Percentiles rank a stretch among this genome's conserved stretches.
These are phyloP conservation scores for Phragmatobia fuliginosa DNA, from an alignment of 2,888 invertebrate species.

Conservation along the genomic window DNA sequence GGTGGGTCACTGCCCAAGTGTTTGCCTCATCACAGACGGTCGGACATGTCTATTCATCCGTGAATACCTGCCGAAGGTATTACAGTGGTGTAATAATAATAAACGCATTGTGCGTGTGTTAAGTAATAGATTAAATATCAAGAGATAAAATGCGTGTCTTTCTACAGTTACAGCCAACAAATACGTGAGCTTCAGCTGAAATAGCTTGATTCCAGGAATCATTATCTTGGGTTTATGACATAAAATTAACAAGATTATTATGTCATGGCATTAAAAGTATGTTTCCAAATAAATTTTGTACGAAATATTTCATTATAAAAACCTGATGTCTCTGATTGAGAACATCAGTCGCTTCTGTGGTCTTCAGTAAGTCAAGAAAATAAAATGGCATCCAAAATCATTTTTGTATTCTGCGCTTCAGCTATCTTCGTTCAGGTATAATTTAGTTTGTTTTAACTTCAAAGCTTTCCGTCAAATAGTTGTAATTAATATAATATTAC, in stretches of 20 bases:
- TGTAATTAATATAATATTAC: too few relatives aligned
- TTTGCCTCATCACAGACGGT: too few relatives aligned
- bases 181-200: slow-evolving; percentile 3
- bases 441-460: neutral
- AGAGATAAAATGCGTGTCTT: neutral
- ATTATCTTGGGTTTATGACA: neutral
- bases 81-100: neutral
- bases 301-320: slow-evolving; percentile 9
- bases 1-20: too few relatives aligned
- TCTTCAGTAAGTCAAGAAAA: neutral
- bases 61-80: neutral
- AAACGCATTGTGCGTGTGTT: neutral
- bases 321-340: neutral
- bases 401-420: slow-evolving; percentile 24
- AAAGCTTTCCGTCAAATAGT: neutral
- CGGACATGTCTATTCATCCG: too few relatives aligned
- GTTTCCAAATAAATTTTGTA: slow-evolving; percentile 7
- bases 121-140: neutral
- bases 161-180: neutral
- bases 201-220: neutral
- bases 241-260: neutral
- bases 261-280: neutral
- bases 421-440: slow-evolving; percentile 13
- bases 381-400: slow-evolving; percentile 37
- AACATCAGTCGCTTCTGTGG: slow-evolving; percentile 25